Base-by-base conservation (phyloP, 2,797 vertebrate species). In the Pyrrhura leucotis region DNA sequence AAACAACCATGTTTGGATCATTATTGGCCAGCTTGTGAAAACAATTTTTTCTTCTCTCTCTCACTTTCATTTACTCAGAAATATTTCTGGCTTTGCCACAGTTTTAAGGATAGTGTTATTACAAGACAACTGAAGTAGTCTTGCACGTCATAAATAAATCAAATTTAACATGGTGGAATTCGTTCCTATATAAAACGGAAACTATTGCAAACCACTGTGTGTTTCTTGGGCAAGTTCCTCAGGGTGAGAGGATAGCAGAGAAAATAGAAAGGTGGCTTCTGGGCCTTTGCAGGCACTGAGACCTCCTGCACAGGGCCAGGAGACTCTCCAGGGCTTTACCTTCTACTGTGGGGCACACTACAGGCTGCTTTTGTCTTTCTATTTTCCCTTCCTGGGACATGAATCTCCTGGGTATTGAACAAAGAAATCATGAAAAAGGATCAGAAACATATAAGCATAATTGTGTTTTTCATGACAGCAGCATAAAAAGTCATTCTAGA, bases 281-380 rank as follows among this genome's bases (percentile, higher is more conserved):
- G 5, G 50, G 18, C n/a, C 53, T 35, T 45, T 37, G 35, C 8
- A 54, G 54, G 59, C 6, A 73, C 26, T 28, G 29, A 84, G 14
- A 80, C 14, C 14, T 71, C 21, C 35, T 37, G 21, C 9, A 44
- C 0, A 0, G 20, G 40, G 16, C 63, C 0, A 0, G 45, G 39
- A 39, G 23, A 8, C 19, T 85, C 35, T 73, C 28, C 14, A 37
- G 62, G 6, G 3, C 67, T 90, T 81, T 28, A 63, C 35, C 10
- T 54, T 22, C 35, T 63, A 18, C 22, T n/a, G 33, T 20, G 39
- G 61, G 35, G 74, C 21, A 40, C 3, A 2, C 20, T 19, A 58
- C 37, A 40, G 66, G 28, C 8, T 2, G 3, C n/a, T 77, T 90
- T 47, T n/a, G 50, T 39, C 47, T 88, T 80, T 69, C 23, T 47